These are phyloP conservation scores for Megaleporinus macrocephalus DNA, from an alignment of 2,113 vertebrate species.

Conservation along the genomic window DNA sequence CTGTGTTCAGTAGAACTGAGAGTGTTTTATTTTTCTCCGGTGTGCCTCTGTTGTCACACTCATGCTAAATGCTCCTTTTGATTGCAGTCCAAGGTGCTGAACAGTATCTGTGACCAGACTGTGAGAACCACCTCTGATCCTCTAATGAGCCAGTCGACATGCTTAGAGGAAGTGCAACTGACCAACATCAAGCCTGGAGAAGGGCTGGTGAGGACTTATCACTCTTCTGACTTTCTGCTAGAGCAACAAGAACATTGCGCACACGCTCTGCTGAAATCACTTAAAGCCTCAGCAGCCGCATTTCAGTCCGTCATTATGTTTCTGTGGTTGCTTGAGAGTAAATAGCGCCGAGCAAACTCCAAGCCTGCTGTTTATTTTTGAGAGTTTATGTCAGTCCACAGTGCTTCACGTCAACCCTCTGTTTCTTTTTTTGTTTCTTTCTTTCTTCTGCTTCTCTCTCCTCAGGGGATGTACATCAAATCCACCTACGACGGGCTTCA, in stretches of 20 bases:
- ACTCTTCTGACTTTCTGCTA: constrained; percentile 22
- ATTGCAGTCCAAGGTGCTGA: constrained; percentile 88
- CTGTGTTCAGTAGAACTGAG: not conserved
- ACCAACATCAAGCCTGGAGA: constrained; percentile 87
- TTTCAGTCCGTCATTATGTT: constrained; percentile 5
- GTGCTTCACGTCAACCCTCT: constrained; percentile 7
- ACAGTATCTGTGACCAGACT: constrained; percentile 89
- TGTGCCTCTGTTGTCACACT: not conserved
- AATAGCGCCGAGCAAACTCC: not conserved
- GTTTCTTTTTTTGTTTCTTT: not conserved
- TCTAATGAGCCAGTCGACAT: constrained; percentile 81
- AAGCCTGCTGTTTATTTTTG: constrained; percentile 25
- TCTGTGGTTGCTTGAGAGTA: not conserved
- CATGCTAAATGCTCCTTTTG: constrained; percentile 35
- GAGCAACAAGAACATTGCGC: constrained; percentile 33
- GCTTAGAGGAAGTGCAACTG: constrained; percentile 90
- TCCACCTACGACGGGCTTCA: constrained; percentile 97
- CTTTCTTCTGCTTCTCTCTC: not conserved
- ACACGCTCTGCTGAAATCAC: constrained; percentile 19
- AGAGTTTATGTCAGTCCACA: constrained; percentile 8
- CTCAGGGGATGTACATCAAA: constrained; percentile 97
- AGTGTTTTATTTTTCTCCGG: constrained; percentile 1
- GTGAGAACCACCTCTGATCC: constrained; percentile 83
- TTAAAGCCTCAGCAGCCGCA: not conserved
- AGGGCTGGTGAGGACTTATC: constrained; percentile 86